phyloP scores from a whole-genome alignment of 1,140 invertebrate species.

The Streblospio benedicti region DNA sequence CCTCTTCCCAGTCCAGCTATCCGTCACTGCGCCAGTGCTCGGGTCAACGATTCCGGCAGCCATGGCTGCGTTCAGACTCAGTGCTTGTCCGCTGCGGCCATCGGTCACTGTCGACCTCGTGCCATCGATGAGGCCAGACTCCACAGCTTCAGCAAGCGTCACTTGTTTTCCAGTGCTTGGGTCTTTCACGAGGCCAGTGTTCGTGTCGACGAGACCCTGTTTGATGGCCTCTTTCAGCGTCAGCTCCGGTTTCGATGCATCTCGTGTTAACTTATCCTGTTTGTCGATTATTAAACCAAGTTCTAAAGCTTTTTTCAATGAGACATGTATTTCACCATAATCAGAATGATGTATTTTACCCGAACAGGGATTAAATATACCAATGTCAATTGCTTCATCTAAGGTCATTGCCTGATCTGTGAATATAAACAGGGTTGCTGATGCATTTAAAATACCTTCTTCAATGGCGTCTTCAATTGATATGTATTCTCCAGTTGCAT shows the following conservation, averaged over 20 bases:
- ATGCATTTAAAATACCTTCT: conserved; percentile 66
- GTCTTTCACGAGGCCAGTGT: conserved; percentile 4
- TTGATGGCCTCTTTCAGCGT: conserved; percentile 24
- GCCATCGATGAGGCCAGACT: conserved; percentile 12
- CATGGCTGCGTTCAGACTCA: conserved; percentile 33
- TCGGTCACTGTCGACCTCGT: conserved; percentile 51
- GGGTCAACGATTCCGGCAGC: conserved; percentile 53
- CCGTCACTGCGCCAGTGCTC: conserved; percentile 55
- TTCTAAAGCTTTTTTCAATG: conserved; percentile 19
- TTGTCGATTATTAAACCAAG: conserved; percentile 53
- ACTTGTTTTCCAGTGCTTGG: conserved; percentile 12
- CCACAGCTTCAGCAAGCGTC: conserved; percentile 1
- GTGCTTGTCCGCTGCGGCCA: conserved; percentile 58
- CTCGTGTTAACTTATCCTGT: conserved; percentile 66
- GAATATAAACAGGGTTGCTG: conserved; percentile 67
- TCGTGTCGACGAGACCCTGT: conserved; percentile 15
- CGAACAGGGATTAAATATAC: conserved; percentile 7
- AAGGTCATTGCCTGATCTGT: conserved; percentile 68
- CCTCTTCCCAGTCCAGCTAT: conserved; percentile 65
- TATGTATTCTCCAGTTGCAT: conserved; percentile 29
- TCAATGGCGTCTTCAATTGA: conserved; percentile 67
- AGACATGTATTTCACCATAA: conserved; percentile 12
- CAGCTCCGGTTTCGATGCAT: conserved; percentile 49
- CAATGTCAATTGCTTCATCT: conserved; percentile 45
- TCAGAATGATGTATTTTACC: conserved; percentile 14